Base-by-base conservation (phyloP, 1,140 invertebrate species). In the Patella vulgata region DNA sequence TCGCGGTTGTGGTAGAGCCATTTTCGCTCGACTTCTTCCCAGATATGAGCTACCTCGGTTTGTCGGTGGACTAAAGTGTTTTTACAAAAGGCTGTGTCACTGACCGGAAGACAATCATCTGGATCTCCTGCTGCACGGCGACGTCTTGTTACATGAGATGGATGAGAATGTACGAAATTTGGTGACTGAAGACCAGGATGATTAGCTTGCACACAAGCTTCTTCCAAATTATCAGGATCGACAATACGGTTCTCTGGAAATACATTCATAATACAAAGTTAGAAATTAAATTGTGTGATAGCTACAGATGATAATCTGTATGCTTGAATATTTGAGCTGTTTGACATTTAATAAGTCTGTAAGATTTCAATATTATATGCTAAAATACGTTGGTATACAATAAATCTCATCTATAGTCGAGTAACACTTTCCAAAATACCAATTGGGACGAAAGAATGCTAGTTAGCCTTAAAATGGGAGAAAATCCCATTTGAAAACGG, bases 171-270 rank as follows among this genome's bases (percentile, higher is more conserved):
- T 9, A 46, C 31, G 51, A 66, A 74, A 12, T n/a, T 11, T 9
- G 50, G 9, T 5, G 57, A 63, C 43, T 74, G 72, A 25, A 42
- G 62, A 5, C 19, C 21, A 0, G 66, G 66, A 19, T 60, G 58
- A 23, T 65, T 54, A n/a, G 72, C 63, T 1, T 56, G 33, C 17
- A 23, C 21, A 14, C 63, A 68, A 11, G 69, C 69, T 36, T 66
- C 62, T 8, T 36, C 46, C 1, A 64, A 40, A 46, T 66, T 40
- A 50, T 74, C 72, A n/a, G 72, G 72, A 51, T 71, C 69, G 8
- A 74, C 56, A 12, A 74, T 53, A 23, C 72, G 42, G 4, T 46
- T 48, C 30, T 68, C 71, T 66, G 36, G 17, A 56, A 36, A 31
- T n/a, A n/a, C n/a, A n/a, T n/a, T n/a, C n/a, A 44, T 19, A 21